These are phyloP conservation scores for Pogonognathellus flavescens DNA, from an alignment of 1,140 invertebrate species.

Conservation along the genomic window DNA sequence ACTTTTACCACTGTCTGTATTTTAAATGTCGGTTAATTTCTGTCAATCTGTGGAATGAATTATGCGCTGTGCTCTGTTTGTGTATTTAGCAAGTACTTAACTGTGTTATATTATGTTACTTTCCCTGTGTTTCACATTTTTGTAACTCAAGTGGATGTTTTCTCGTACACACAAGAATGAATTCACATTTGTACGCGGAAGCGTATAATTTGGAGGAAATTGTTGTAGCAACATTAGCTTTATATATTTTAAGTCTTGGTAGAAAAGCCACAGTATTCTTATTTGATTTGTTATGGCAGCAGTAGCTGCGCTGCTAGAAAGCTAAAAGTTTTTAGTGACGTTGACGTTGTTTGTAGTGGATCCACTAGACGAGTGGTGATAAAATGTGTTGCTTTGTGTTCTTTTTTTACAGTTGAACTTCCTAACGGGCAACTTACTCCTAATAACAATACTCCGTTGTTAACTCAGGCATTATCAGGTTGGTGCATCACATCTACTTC, in stretches of 20 bases:
- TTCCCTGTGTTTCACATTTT: no score
- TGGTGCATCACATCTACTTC: slow-evolving; percentile 70
- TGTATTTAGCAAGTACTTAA: no score
- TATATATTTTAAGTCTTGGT: not conserved
- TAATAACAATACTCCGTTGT: slow-evolving; percentile 92
- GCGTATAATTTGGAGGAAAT: not conserved
- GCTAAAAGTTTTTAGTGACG: slow-evolving; percentile 13
- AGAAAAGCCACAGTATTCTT: not conserved
- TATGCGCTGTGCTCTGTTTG: no score
- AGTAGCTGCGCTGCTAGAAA: slow-evolving; percentile 12
- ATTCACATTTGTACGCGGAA: no score
- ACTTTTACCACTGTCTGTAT: no score
- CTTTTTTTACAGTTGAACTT: slow-evolving; percentile 86
- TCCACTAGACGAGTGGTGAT: slow-evolving; percentile 56
- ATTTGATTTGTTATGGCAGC: not conserved
- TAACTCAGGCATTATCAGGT: slow-evolving; percentile 95
- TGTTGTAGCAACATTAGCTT: not conserved
- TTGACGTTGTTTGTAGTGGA: slow-evolving; percentile 48
- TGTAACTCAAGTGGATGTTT: no score
- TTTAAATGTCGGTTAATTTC: no score
- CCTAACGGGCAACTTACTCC: slow-evolving; percentile 93
- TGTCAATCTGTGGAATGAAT: no score
- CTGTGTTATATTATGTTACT: no score
- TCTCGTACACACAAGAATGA: no score
- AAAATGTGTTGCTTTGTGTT: slow-evolving; percentile 62